Evolutionary conservation across 2,797 vertebrate species (phyloP).

Genomic region (Hypotaenidia philippensis): DNA sequence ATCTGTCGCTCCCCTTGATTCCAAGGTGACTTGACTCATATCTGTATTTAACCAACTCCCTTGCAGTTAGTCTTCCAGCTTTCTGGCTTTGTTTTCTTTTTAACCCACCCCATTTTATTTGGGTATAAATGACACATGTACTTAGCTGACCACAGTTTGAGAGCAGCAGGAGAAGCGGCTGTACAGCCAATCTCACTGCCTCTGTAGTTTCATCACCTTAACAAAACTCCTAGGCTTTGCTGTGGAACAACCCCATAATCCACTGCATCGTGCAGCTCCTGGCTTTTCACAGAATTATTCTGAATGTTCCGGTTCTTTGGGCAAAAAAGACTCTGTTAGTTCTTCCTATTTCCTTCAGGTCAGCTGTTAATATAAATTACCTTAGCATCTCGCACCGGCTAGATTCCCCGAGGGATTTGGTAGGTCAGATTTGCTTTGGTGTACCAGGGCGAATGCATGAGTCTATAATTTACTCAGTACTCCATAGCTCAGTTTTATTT

Average conservation of each 20-base stretch:
- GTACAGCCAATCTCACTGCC: not conserved
- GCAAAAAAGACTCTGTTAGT: not conserved
- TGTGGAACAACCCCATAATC: not conserved
- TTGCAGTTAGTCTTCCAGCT: not conserved
- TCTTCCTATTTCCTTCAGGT: constrained; percentile 13
- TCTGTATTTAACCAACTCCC: not conserved
- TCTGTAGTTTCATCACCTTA: constrained; percentile 1
- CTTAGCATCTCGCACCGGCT: not conserved
- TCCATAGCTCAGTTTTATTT: not conserved
- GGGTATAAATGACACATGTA: not conserved
- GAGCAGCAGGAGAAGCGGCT: not conserved
- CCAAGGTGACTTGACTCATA: not conserved
- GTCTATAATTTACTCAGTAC: not conserved
- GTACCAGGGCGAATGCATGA: not conserved
- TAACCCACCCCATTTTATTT: not conserved
- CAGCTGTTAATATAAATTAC: not conserved
- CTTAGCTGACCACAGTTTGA: not conserved
- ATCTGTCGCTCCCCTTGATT: not conserved
- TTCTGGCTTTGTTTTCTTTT: not conserved
- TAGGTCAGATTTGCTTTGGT: constrained; percentile 18
- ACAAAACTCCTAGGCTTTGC: not conserved
- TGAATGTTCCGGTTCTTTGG: not conserved
- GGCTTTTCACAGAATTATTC: not conserved
- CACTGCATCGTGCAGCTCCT: not conserved
- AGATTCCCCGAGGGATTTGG: not conserved